Evolutionary conservation across 2,797 vertebrate species (phyloP), one percentile per base, ranked within the genome.

Genomic region (Hoplostethus atlanticus): DNA sequence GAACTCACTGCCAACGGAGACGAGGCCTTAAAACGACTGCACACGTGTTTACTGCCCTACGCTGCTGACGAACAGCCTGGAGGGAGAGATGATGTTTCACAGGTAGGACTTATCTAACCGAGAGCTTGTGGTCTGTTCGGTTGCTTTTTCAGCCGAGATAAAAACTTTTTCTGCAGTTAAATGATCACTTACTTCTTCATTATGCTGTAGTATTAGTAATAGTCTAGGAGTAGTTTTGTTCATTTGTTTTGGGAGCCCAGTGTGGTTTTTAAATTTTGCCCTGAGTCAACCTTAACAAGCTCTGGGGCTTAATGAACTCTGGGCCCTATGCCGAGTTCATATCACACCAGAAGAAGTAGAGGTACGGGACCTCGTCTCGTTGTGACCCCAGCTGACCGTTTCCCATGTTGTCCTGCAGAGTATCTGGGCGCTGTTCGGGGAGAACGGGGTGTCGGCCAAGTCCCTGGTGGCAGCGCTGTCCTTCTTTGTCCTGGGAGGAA

Each of bases 391-490:
- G 0, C 53, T 48, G 5, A 57, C 5, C 60, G 2, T 60, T 13
- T 73, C 12, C 10, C 8, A 15, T 76, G 11, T 51, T 81, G 7
- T 38, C 9, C 16, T 73, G 9, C 86, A 99, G 98, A 97, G 88
- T n/a, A 34, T 97, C 72, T 99, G 98, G 98, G 80, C 84, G 1
- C 51, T 95, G 57, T 93, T 99, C 61, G 73, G 74, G 1, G 95
- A 97, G 44, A 96, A 91, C 59, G 85, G 53, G 2, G 34, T 96
- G 21, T 95, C 95, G 0, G 82, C 86, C 12, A 93, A 85, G 7
- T 70, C 92, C 0, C 77, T 99, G 15, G 94, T 99, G 84, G 98
- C 98, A 0, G 85, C 96, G 38, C 87, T 99, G 62, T 95, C 96
- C 53, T 96, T 94, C 86, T 98, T 99, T 21, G 88, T 98, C 54